Evolutionary conservation across 2,113 vertebrate genomes (phyloP), one percentile per base, ranked within the genome.

Genomic region (Potamarius usumacintae): DNA sequence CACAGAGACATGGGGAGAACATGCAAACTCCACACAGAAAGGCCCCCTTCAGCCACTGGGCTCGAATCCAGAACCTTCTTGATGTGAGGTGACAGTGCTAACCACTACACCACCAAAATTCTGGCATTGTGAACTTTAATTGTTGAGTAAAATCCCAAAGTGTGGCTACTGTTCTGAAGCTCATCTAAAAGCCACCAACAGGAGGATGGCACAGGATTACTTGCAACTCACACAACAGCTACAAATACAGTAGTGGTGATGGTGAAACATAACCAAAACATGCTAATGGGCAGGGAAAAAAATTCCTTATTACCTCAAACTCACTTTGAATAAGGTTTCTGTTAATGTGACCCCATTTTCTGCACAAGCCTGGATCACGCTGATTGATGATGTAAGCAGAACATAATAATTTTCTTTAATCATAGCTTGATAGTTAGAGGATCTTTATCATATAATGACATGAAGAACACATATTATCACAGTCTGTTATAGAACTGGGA

Each of bases 391-490:
- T 30, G 77, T 30, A 79, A 57, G 77, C 52, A 57, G 53, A 60
- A 20, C 4, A 55, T 42, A 81, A 81, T 81, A 8, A 81, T 60
- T 81, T 81, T 30, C 55, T 42, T 81, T 81, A 81, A 81, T 81
- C 55, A 20, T 30, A 60, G 55, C 27, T 81, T 60, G 27, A 27
- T 34, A 58, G 53, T 80, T 80, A 34, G 78, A 80, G 55, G 17
- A 30, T 55, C 52, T 78, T 78, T 78, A 78, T 78, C 76, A 78
- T 55, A 55, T 27, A 55, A 78, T 27, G 50, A 55, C 52, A 78
- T 78, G 25, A 52, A 50, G 72, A 78, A 77, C 52, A 78, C 52
- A 52, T 50, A 78, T 55, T 77, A 77, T 78, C 76, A 27, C 14
- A 55, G 22, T 55, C 76, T 27, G 50, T 27, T 78, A 55, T 27